Evolutionary conservation across 2,113 vertebrate species (phyloP), one percentile per base, ranked within the genome.

Genomic region (Sceloporus tristichus): DNA sequence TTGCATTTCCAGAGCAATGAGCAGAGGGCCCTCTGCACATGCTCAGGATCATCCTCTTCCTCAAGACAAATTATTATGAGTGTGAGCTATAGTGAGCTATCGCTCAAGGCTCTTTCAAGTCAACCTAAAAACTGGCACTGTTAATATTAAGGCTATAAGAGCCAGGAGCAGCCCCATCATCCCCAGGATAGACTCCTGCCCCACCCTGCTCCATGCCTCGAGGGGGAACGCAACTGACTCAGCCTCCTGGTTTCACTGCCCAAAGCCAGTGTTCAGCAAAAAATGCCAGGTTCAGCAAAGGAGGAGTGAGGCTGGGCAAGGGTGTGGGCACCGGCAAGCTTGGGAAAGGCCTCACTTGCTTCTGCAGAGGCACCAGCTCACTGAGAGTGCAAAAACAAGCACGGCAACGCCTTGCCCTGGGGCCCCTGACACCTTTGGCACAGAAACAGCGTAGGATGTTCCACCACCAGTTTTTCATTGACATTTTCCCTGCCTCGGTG

Each of bases 161-260:
- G 23, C 66, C 70, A 9, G 54, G 54, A 65, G 27, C 6, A 48
- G 70, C n/a, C 71, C 29, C 29, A 27, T 19, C 56, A 21, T 29
- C 25, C 81, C 42, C 19, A 3, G 7, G 29, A 48, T 3, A 76
- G 71, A 25, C 38, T 40, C 62, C 65, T 56, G 86, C 89, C 90
- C 75, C 85, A 79, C 65, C 70, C 62, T 54, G 89, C 56, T 90
- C 88, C 59, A 18, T 62, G 59, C 59, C 59, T 62, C 13, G 11
- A 62, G 11, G 59, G 59, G 59, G 59, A 62, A 62, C 59, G 59
- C 59, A 62, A 62, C 59, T 62, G 59, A 62, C 59, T 62, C 87
- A 87, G 86, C 88, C 82, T 19, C 91, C 87, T n/a, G 74, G 95
- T 95, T 95, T 95, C 95, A 90, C 85, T 92, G 84, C 91, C 93